Evolutionary conservation across 2,113 vertebrate species (phyloP), one percentile per base, ranked within the genome.

Genomic region (Apteryx owenii): DNA sequence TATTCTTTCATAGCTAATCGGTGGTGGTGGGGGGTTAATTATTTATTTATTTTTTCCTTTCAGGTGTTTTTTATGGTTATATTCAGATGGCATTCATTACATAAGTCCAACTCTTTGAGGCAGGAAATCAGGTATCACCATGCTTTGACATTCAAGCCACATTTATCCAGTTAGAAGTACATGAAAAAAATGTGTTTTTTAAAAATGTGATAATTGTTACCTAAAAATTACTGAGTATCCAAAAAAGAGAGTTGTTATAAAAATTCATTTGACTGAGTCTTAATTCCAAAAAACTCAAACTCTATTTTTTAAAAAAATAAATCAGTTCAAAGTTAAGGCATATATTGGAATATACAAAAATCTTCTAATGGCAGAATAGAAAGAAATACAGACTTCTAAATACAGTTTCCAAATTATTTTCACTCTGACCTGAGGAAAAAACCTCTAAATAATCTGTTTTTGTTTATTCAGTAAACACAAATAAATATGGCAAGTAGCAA

Each of bases 11-110:
- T 69, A 31, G 6, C 6, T 65, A 64, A 9, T 14, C 2, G 6
- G 8, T 10, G 10, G 2, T 2, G 12, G 17, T 5, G 10, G 40
- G 18, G 4, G 0, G 4, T 20, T 54, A 25, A 71, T 51, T 3
- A 2, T 81, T 50, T 13, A 7, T 54, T 16, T 56, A 5, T 29
- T 7, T 76, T 29, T 78, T 56, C 68, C 9, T 29, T 44, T 8
- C 10, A 38, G 4, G 4, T 77, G 7, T 5, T 81, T 78, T 84
- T 76, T 42, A 25, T 23, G 7, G 4, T 71, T 85, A 28, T 64
- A 28, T 46, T 75, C 26, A 71, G 17, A 11, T 44, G 22, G 1
- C 4, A 64, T 48, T 71, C 78, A 48, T 58, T 88, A n/a, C 4
- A 60, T 50, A 64, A 83, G 15, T 40, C 20, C 17, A 60, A 10